A percentile compares a stretch with the other conserved stretches of the same genome.
Evolutionary conservation across 2,797 vertebrate genomes (phyloP).

Genomic region (Notolepis coatsorum): DNA sequence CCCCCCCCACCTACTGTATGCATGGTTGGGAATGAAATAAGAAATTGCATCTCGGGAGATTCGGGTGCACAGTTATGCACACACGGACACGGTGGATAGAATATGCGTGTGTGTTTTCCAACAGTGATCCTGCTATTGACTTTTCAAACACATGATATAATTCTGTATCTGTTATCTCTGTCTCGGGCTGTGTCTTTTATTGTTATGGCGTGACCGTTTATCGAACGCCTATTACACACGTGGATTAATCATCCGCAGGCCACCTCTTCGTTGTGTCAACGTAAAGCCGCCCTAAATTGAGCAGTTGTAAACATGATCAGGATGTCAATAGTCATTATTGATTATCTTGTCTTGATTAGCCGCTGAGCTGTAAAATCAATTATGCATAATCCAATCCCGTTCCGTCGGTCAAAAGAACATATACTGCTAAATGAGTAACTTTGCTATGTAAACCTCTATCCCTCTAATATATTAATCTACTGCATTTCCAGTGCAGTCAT

Average conservation of each 20-base stretch:
- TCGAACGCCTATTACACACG: conserved; percentile 8
- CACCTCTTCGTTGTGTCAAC: conserved; percentile 57
- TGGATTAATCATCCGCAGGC: conserved; percentile 23
- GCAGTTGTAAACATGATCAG: conserved; percentile 70
- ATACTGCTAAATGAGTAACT: conserved; percentile 36
- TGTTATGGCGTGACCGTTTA: not conserved
- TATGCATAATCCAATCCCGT: conserved; percentile 66
- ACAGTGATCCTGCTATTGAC: not conserved
- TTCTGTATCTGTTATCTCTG: not conserved
- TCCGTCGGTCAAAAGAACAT: conserved; percentile 62
- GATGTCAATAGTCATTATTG: conserved; percentile 76
- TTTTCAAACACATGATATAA: not conserved
- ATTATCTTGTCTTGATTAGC: conserved; percentile 79
- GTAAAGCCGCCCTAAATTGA: conserved; percentile 58
- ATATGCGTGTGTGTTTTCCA: not conserved
- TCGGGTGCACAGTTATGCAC: not conserved
- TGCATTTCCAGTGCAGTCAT: not conserved
- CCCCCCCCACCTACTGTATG: conserved; percentile 1
- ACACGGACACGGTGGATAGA: too few relatives aligned
- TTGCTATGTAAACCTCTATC: conserved; percentile 11
- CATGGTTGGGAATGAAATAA: not conserved
- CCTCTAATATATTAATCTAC: conserved; percentile 1
- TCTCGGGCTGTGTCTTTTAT: too few relatives aligned
- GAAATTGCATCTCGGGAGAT: not conserved
- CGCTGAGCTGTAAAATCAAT: conserved; percentile 73